Evolutionary conservation across 2,113 vertebrate genomes (phyloP), one percentile per base, ranked within the genome.

Genomic region (Paramormyrops kingsleyae): DNA sequence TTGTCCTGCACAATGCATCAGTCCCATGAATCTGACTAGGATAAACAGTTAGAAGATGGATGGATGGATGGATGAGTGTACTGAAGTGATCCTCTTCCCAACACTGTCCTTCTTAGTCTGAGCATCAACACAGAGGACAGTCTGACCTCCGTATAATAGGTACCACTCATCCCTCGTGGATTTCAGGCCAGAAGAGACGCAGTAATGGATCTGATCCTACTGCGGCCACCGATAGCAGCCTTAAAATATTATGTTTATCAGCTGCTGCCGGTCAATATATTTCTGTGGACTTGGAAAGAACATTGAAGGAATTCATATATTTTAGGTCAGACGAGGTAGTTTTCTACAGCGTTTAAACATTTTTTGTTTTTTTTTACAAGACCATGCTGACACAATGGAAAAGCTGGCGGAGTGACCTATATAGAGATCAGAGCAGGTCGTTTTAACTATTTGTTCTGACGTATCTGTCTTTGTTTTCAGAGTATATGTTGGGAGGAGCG

Each of bases 131-230:
- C 50, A 56, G 56, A 74, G 44, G 53, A 31, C 42, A 87, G 56
- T 19, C 39, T 85, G 80, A 46, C 74, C 74, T 85, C 42, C 42
- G 31, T 49, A 89, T 80, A 89, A 85, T 85, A 39, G 42, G 62
- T 9, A 5, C 80, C 42, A 89, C 83, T 42, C 88, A 89, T 84
- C 52, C 88, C 7, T 83, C 9, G 5, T 46, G 88, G 77, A 7
- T n/a, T 50, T 27, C 42, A 27, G 66, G 10, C 88, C 17, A 4
- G 49, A 7, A 7, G 7, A 77, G n/a, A 9, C 10, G 0, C 66
- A 7, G 70, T 49, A 52, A 15, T 21, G 31, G 13, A 21, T 19
- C 47, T 66, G 46, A 31, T 4, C 44, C 44, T 83, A 24, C 35
- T 83, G 19, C 46, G 77, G 50, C 50, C 3, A 84, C 70, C 0